Evolutionary conservation across 2,888 invertebrate species (phyloP).

Genomic region (Troides oblongomaculatus): DNA sequence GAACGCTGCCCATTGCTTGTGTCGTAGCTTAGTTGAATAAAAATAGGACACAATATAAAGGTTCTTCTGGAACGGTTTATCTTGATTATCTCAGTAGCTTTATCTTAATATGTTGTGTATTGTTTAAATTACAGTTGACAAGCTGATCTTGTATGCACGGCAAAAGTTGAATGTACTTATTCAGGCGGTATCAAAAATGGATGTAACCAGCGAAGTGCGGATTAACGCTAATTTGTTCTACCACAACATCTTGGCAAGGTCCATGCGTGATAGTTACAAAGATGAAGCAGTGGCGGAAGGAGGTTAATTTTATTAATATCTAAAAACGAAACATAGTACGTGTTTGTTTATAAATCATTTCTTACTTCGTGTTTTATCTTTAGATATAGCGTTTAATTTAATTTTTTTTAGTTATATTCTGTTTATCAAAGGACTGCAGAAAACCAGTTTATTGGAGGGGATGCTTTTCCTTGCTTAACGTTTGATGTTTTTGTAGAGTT

Average conservation of each 20-base stretch:
- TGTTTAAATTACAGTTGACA: slow-evolving; percentile 54
- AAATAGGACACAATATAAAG: background rate
- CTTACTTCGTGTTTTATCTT: background rate
- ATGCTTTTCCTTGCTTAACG: too few relatives aligned
- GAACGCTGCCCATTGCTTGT: too few relatives aligned
- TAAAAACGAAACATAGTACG: background rate
- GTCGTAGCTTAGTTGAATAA: too few relatives aligned
- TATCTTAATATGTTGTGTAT: background rate
- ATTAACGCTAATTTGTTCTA: slow-evolving; percentile 59
- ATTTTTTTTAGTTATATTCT: too few relatives aligned
- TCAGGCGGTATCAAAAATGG: slow-evolving; percentile 64
- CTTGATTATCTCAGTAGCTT: background rate
- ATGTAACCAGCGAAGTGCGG: slow-evolving; percentile 56
- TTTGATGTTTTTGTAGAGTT: too few relatives aligned
- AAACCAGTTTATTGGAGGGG: too few relatives aligned
- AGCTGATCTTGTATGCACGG: slow-evolving; percentile 54
- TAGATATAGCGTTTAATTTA: background rate
- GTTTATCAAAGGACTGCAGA: too few relatives aligned
- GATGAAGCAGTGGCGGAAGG: slow-evolving; percentile 66
- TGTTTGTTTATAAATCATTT: background rate
- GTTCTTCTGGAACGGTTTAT: too few relatives aligned
- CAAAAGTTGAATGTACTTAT: slow-evolving; percentile 63
- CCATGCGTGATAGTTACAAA: slow-evolving; percentile 67
- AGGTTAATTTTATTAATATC: slow-evolving; percentile 44
- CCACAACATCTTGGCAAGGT: slow-evolving; percentile 63